Evolutionary conservation across 1,140 invertebrate genomes (phyloP).

Genomic region (Matsumurasca onukii): DNA sequence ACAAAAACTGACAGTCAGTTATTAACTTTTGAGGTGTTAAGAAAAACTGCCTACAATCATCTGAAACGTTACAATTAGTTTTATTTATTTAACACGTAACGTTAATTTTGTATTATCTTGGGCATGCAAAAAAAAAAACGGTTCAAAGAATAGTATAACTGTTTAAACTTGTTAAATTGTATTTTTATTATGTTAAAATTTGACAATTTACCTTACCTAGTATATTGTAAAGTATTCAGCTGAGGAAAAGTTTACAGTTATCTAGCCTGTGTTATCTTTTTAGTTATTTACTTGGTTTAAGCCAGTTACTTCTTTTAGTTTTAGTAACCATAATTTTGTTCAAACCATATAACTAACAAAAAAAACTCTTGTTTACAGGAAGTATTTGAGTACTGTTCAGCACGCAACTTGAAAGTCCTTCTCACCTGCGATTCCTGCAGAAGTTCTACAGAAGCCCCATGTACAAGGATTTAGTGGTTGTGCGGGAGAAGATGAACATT

Average conservation of each 20-base stretch:
- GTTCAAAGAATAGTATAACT: no score
- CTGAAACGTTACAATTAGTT: no score
- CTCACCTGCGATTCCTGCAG: conserved; percentile 49
- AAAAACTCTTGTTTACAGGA: conserved; percentile 44
- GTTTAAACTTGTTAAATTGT: no score
- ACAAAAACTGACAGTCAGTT: no score
- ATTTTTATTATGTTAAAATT: no score
- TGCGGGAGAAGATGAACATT: background rate
- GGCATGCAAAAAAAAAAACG: no score
- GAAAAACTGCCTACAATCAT: no score
- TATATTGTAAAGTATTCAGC: no score
- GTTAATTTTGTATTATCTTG: no score
- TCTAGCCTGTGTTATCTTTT: background rate
- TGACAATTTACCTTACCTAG: no score
- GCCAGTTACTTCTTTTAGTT: background rate
- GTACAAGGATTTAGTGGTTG: conserved; percentile 28
- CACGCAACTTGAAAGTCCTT: conserved; percentile 46
- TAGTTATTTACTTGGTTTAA: background rate
- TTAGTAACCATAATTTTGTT: background rate
- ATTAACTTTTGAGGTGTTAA: no score
- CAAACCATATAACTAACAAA: background rate
- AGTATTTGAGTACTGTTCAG: conserved; percentile 48
- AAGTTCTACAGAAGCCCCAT: conserved; percentile 45
- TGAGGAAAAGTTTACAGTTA: background rate
- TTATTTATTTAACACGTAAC: no score